These are phyloP conservation scores for Spilarctia lutea DNA, from an alignment of 2,888 invertebrate species.

Conservation along the genomic window DNA sequence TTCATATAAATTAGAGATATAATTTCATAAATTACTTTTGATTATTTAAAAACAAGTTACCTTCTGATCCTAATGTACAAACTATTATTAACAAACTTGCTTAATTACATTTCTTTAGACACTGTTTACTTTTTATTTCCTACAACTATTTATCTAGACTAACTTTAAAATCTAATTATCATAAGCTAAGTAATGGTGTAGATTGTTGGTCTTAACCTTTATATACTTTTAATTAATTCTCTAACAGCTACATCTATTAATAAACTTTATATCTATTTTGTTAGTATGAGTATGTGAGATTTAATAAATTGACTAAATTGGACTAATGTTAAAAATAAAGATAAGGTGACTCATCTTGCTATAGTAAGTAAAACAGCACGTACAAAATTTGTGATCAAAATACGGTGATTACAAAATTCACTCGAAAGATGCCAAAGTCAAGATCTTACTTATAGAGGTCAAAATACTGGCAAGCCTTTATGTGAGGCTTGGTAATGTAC, in stretches of 20 bases:
- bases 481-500: constrained; percentile 40
- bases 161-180: constrained; percentile 43
- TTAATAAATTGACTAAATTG: constrained; percentile 33
- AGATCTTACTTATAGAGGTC: constrained; percentile 9
- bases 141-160: constrained; percentile 41
- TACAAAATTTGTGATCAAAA: constrained; percentile 41
- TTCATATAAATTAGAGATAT: neutral
- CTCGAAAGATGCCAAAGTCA: constrained; percentile 25
- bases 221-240: constrained; percentile 41
- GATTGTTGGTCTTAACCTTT: constrained; percentile 45
- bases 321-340: constrained; percentile 42
- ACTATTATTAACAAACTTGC: constrained; percentile 33
- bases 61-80: constrained; percentile 45
- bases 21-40: constrained; percentile 3
- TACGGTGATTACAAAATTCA: constrained; percentile 42
- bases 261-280: constrained; percentile 32
- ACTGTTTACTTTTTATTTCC: constrained; percentile 22
- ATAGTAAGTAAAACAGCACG: constrained; percentile 32
- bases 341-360: constrained; percentile 35
- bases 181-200: constrained; percentile 45
- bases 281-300: constrained; percentile 35
- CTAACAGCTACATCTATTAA: constrained; percentile 46
- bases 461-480: constrained; percentile 25
- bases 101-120: constrained; percentile 28
- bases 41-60: constrained; percentile 43